Evolutionary conservation across 37 sponge, comb jelly and placozoan species (phyloP), one percentile per base, ranked within the genome.

Genomic region (Oopsacas minuta): DNA sequence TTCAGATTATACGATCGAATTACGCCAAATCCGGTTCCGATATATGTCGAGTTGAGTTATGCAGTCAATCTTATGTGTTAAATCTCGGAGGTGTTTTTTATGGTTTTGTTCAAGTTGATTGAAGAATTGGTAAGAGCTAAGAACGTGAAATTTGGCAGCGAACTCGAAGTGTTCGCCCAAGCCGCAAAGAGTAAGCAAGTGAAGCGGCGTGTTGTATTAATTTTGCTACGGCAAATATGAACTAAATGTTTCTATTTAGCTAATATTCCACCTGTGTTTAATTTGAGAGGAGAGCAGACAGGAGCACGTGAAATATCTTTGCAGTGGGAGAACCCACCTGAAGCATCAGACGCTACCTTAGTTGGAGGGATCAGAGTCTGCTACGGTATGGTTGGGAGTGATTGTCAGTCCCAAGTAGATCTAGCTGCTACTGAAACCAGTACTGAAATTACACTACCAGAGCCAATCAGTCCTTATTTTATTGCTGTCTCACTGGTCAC

Each of bases 331-430:
- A 61, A 61, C 75, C 75, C 75, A 25, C 75, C 75, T 25, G 75
- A 61, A 3, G 75, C 75, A 10, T 20, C 17, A 3, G 75, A 61
- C 75, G 28, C 17, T 34, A 20, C 28, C 28, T 32, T 61, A 25
- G 75, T 61, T 34, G 75, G 75, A n/a, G 75, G 75, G 1, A 61
- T 61, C 75, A 25, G 75, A 61, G 75, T 61, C 75, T 61, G 75
- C 75, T 61, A 61, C 22, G 75, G 75, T 7, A n/a, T 25, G 30
- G 75, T n/a, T 25, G 30, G 75, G 20, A 12, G 22, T 12, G 75
- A 61, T 34, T 61, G 75, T 61, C 75, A 3, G 75, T 61, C 28
- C 75, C 28, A 25, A 61, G 75, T 61, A 34, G 75, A 61, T 34
- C 75, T 61, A 5, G 28, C 17, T 61, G 28, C 7, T 7, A 61